Evolutionary conservation across 2,797 vertebrate genomes (phyloP), one percentile per base, ranked within the genome.

Genomic region (Jordanella pulchra): DNA sequence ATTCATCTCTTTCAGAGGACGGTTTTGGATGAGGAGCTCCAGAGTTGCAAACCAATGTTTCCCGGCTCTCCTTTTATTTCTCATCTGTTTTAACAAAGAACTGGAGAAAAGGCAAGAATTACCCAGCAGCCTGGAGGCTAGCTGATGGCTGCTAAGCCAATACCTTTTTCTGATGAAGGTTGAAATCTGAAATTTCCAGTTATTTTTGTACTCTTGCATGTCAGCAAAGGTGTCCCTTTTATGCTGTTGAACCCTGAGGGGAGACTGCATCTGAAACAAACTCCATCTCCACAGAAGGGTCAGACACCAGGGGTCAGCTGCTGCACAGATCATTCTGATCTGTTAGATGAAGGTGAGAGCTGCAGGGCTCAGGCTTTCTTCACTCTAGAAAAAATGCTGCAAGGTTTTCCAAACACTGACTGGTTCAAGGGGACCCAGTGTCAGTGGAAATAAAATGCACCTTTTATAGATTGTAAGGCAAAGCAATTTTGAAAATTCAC

Each of bases 171-270:
- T 61, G 69, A 44, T 81, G 71, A 80, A 78, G 51, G 69, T 55
- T 12, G 27, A 74, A 67, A 61, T 70, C 61, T 56, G 71, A 67
- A 82, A 71, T 71, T 25, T 73, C 45, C 56, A 65, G 75, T 69
- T 85, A 84, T 88, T 79, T 88, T 84, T 88, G 78, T 15, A 45
- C 23, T 69, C 14, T 66, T 21, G 12, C 28, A 65, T 73, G 72
- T 83, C 54, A 66, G 69, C 18, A 48, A 80, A 77, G 66, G 65
- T 76, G 55, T 45, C 9, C 68, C 70, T 60, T 44, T 75, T 3
- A 64, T 73, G 68, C 44, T 3, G 72, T 65, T 77, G 56, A 84
- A 84, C 53, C 77, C 71, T 79, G 70, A 72, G 75, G 80, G 69
- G 55, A 65, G 63, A 79, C 73, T 58, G 1, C 51, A 56, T 81